These are phyloP conservation scores for Drosophila chauvacae DNA, from an alignment of 1,140 invertebrate genomes.

Conservation along the genomic window DNA sequence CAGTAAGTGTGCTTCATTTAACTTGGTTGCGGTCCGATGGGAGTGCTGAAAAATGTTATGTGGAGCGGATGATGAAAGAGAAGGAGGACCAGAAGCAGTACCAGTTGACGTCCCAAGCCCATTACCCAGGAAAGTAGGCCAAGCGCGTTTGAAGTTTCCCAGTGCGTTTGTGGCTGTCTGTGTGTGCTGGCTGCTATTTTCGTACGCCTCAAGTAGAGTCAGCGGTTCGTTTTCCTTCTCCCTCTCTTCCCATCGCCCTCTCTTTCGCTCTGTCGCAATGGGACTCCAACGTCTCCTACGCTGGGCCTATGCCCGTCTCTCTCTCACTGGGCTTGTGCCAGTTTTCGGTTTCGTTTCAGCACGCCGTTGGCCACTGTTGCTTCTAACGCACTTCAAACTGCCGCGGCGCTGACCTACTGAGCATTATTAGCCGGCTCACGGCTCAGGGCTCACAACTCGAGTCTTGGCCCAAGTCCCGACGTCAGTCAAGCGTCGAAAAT, in stretches of 20 bases:
- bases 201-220: constrained; percentile 61
- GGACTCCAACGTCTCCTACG: constrained; percentile 2
- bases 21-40: constrained; percentile 69
- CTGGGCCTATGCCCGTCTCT: constrained; percentile 11
- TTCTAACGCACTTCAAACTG: constrained; percentile 75
- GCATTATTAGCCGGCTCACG: constrained; percentile 75
- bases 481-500: constrained; percentile 70
- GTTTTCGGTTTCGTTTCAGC: constrained; percentile 49
- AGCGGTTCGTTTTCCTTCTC: constrained; percentile 34
- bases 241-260: background rate
- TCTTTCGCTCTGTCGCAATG: background rate
- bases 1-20: constrained; percentile 68
- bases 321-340: constrained; percentile 32
- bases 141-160: constrained; percentile 81
- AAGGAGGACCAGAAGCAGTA: constrained; percentile 17
- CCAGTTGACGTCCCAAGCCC: constrained; percentile 68
- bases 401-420: constrained; percentile 76
- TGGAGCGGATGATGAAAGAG: constrained; percentile 11
- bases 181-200: constrained; percentile 64
- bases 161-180: constrained; percentile 47
- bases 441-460: constrained; percentile 25
- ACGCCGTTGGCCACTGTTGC: constrained; percentile 72
- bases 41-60: constrained; percentile 33
- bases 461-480: constrained; percentile 27
- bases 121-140: constrained; percentile 72